Conservation (phyloP, 2,113 vertebrate genomes). For the Myxocyprinus asiaticus region DNA sequence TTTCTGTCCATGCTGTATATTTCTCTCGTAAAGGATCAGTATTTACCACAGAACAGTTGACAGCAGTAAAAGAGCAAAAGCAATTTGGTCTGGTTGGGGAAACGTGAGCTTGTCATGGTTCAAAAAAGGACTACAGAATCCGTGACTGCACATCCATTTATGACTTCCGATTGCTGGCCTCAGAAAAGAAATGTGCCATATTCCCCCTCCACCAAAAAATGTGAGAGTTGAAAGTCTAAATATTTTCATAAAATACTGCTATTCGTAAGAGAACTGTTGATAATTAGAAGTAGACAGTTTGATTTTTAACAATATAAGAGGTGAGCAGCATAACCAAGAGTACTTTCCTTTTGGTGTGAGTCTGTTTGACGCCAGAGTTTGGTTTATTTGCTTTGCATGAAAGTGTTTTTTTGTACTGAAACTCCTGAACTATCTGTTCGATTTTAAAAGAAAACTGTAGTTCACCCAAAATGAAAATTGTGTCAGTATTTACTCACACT, state of each 20-base stretch:
- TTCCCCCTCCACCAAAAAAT: neutral
- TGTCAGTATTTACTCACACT: no score
- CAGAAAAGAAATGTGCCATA: neutral
- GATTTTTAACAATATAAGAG: no score
- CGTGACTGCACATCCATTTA: slow-evolving; percentile 9
- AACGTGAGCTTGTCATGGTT: slow-evolving; percentile 14
- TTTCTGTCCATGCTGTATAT: neutral
- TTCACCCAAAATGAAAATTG: no score
- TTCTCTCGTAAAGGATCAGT: slow-evolving; percentile 1
- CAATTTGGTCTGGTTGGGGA: neutral
- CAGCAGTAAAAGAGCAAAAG: slow-evolving; percentile 21
- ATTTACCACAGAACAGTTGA: slow-evolving; percentile 23
- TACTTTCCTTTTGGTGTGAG: no score
- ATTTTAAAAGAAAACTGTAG: no score
- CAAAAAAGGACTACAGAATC: slow-evolving; percentile 1
- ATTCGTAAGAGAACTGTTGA: neutral
- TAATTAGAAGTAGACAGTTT: neutral
- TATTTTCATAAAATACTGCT: no score
- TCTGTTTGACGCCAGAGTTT: no score
- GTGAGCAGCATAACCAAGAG: no score
- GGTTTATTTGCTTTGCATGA: no score
- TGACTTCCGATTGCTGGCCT: neutral
- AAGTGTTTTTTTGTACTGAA: no score
- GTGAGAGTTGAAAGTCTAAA: neutral
- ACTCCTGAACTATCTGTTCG: no score